Percentiles rank a stretch among this genome's conserved stretches.
Evolutionary conservation across 2,113 vertebrate species (phyloP).

Genomic region (Indicator maculatus): DNA sequence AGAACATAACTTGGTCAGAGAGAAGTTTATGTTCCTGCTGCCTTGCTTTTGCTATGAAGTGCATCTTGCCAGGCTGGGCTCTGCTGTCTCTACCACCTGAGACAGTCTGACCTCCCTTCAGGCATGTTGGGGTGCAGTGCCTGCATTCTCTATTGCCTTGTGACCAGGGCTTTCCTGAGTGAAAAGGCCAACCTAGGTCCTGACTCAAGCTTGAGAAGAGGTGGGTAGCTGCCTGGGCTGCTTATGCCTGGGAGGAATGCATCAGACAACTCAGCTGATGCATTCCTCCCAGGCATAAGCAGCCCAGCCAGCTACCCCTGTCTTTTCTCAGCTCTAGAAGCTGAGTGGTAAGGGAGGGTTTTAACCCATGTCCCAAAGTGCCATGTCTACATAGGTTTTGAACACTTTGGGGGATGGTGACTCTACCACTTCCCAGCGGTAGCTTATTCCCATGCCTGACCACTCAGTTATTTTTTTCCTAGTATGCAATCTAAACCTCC

Average conservation of each 20-base stretch:
- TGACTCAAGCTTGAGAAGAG: not conserved
- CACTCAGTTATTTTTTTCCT: no score
- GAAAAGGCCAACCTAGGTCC: not conserved
- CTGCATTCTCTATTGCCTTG: not conserved
- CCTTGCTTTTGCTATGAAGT: not conserved
- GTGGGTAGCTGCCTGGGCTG: not conserved
- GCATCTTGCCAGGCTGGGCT: not conserved
- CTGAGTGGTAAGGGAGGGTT: not conserved
- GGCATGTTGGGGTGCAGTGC: not conserved
- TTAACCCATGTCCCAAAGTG: not conserved
- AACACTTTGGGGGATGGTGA: no score
- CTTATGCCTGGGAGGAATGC: not conserved
- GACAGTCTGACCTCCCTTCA: not conserved
- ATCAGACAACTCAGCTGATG: not conserved
- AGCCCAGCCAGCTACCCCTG: not conserved
- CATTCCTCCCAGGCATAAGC: not conserved
- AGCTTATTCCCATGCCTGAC: no score
- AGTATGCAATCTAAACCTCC: no score
- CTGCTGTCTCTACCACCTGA: not conserved
- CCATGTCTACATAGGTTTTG: no score
- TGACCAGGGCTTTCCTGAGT: not conserved
- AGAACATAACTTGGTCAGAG: not conserved
- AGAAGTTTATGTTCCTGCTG: not conserved
- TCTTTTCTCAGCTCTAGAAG: not conserved
- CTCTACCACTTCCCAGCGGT: no score